These are phyloP conservation scores for Trissolcus brochymenae DNA, from an alignment of 2,888 invertebrate species.

Conservation along the genomic window DNA sequence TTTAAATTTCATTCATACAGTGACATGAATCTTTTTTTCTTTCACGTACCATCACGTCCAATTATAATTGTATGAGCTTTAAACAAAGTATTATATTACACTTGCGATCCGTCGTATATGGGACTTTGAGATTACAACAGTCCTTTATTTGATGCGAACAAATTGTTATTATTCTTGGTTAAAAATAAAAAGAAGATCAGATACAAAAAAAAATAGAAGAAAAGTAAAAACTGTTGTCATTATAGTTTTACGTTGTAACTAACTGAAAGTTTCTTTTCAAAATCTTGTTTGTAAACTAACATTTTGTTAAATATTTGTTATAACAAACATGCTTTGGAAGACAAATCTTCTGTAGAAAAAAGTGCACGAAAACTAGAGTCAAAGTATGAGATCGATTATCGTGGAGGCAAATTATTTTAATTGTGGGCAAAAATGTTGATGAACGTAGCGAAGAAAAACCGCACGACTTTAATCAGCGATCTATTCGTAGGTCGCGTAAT, in stretches of 20 bases:
- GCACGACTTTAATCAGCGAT: conserved; percentile 45
- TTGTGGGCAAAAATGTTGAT: conserved; percentile 53
- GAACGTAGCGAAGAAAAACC: conserved; percentile 40
- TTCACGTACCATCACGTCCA: conserved; percentile 13
- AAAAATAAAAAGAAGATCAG: no score
- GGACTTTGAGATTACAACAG: conserved; percentile 29
- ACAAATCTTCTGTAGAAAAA: neutral
- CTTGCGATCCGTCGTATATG: conserved; percentile 28
- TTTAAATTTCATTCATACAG: conserved; percentile 48
- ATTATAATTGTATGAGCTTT: conserved; percentile 46
- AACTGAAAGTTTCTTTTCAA: no score
- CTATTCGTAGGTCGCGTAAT: conserved; percentile 31
- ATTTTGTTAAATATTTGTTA: no score
- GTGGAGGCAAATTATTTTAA: conserved; percentile 50
- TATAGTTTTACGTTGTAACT: neutral
- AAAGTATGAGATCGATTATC: conserved; percentile 45
- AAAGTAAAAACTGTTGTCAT: neutral
- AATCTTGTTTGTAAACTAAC: no score
- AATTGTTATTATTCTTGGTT: conserved; percentile 3
- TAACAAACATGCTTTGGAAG: no score
- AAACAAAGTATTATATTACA: conserved; percentile 13
- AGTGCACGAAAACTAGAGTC: neutral
- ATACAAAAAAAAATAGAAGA: no score
- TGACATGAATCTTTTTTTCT: conserved; percentile 36
- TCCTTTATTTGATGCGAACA: neutral